Evolutionary conservation across 1,140 invertebrate genomes (phyloP).

Genomic region (Lasaia peninsularis): DNA sequence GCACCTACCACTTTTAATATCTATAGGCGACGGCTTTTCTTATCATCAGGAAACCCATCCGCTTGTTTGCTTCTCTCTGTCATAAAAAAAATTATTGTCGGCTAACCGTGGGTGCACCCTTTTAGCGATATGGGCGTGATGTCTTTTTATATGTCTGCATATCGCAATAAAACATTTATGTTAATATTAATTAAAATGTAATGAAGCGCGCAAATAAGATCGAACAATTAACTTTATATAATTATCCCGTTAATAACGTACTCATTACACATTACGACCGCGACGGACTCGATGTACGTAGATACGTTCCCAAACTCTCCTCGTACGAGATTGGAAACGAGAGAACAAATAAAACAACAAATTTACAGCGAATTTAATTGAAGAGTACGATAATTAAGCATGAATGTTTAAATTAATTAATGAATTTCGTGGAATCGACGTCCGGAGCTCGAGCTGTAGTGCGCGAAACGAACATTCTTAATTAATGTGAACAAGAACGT

Average conservation of each 20-base stretch:
- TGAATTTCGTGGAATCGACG: constrained; percentile 56
- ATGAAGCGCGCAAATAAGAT: not conserved
- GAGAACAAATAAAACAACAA: constrained; percentile 61
- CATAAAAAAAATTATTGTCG: too few species aligned
- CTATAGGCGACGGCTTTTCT: too few species aligned
- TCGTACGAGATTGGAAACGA: constrained; percentile 38
- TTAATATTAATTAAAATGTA: not conserved
- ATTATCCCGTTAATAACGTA: constrained; percentile 33
- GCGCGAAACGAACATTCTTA: constrained; percentile 59
- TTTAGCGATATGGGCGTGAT: too few species aligned
- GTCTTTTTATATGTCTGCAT: constrained; percentile 17
- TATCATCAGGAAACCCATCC: too few species aligned
- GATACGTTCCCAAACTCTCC: constrained; percentile 30
- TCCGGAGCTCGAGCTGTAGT: constrained; percentile 39
- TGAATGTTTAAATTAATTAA: constrained; percentile 74
- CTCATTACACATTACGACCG: constrained; percentile 9
- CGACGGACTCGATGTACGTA: constrained; percentile 29
- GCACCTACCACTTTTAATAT: too few species aligned
- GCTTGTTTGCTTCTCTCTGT: too few species aligned
- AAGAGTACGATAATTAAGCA: constrained; percentile 70
- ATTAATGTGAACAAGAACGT: constrained; percentile 65
- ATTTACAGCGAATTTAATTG: constrained; percentile 64
- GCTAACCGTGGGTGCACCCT: too few species aligned
- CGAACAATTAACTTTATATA: constrained; percentile 30
- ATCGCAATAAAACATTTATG: too few species aligned